Conservation (phyloP, 2,797 vertebrate species). For the Semotilus atromaculatus region DNA sequence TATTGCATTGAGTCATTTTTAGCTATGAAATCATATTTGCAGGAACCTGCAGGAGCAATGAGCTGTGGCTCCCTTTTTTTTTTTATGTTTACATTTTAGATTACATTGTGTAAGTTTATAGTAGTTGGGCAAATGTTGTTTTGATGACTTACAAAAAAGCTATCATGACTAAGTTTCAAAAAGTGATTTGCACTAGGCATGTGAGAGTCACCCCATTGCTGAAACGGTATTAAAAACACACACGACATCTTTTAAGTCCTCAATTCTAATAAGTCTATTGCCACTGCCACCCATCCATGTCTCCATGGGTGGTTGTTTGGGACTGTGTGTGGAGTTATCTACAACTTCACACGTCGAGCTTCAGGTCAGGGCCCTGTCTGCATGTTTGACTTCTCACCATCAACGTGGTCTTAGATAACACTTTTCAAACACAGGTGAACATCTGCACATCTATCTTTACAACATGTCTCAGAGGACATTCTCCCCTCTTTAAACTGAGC, state of each 20-base stretch:
- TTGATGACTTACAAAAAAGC: neutral
- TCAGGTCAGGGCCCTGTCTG: constrained; percentile 66
- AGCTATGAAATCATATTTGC: constrained; percentile 10
- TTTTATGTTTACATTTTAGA: no score
- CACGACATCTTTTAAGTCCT: neutral
- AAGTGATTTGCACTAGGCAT: no score
- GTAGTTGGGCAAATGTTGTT: neutral
- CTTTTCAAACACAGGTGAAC: constrained; percentile 68
- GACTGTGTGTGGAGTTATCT: constrained; percentile 35
- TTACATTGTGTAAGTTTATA: neutral
- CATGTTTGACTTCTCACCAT: constrained; percentile 69
- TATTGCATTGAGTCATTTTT: neutral
- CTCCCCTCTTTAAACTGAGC: neutral
- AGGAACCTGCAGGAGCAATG: neutral
- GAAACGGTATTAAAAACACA: neutral
- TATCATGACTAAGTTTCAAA: neutral
- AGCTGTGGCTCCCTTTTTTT: constrained; percentile 9
- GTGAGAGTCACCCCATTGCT: neutral
- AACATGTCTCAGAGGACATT: neutral
- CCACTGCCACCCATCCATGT: neutral
- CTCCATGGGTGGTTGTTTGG: constrained; percentile 13
- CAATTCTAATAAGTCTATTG: constrained; percentile 9
- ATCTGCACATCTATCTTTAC: constrained; percentile 71
- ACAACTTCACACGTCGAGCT: constrained; percentile 13
- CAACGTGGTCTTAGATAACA: constrained; percentile 80